Percentiles rank a stretch among this genome's conserved stretches.
Evolutionary conservation across 64 coral and sea anemone genomes (phyloP).

Genomic region (Hydrozoanthus tunicans): DNA sequence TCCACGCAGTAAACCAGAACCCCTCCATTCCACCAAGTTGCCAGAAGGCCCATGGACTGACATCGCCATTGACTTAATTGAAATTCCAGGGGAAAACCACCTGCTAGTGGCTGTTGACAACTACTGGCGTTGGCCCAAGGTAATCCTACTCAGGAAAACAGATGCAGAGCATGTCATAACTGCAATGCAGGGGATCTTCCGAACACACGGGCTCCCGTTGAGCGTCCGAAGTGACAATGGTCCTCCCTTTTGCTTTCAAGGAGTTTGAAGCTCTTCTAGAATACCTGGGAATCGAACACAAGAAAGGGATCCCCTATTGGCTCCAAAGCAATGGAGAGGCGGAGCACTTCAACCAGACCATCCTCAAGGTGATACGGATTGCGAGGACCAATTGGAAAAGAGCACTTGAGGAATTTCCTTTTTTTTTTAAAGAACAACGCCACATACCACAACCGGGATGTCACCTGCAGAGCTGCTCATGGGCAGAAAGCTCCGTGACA

Average conservation of each 20-base stretch:
- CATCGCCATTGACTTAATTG: not conserved
- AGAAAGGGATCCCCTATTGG: constrained; percentile 67
- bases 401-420: constrained; percentile 40
- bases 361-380: constrained; percentile 22
- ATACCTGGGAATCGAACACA: constrained; percentile 56
- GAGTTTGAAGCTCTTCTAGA: constrained; percentile 7
- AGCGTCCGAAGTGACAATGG: not conserved
- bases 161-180: not conserved
- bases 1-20: not conserved
- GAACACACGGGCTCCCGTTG: not conserved
- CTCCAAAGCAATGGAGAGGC: constrained; percentile 69
- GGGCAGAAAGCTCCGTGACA: constrained; percentile 46
- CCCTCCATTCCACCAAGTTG: not conserved
- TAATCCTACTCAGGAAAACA: not conserved
- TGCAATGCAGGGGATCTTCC: not conserved
- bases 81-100: not conserved
- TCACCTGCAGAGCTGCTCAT: constrained; percentile 55
- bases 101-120: not conserved
- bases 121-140: not conserved
- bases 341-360: constrained; percentile 47
- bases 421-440: constrained; percentile 58
- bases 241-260: not conserved
- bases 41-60: constrained; percentile 1
- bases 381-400: constrained; percentile 38
- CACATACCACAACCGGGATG: constrained; percentile 45